These are phyloP conservation scores for Callitettix versicolor DNA, from an alignment of 1,140 invertebrate species.

Conservation along the genomic window DNA sequence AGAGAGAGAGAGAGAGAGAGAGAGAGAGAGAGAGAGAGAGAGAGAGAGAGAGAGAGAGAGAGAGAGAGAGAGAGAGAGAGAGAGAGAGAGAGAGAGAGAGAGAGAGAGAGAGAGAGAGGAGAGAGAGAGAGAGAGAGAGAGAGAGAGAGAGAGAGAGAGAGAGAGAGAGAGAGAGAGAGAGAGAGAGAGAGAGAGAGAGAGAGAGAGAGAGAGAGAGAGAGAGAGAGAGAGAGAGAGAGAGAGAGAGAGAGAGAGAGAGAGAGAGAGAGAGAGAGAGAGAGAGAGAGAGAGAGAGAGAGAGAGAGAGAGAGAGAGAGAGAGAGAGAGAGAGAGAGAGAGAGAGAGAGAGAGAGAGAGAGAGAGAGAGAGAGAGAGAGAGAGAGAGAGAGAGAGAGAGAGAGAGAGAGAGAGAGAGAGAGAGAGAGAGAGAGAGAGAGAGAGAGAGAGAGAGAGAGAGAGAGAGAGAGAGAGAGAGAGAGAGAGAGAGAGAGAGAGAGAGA, in stretches of 20 bases:
- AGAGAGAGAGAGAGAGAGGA: slow-evolving; percentile 24
- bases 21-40: slow-evolving; percentile 19
- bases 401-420: slow-evolving; percentile 19
- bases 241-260: neutral
- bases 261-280: neutral
- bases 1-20: slow-evolving; percentile 9
- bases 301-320: neutral
- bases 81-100: neutral
- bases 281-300: neutral
- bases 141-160: neutral
- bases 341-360: neutral
- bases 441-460: slow-evolving; percentile 14
- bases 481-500: neutral
- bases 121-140: slow-evolving; percentile 25
- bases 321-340: neutral
- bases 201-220: neutral
- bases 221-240: neutral
- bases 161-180: slow-evolving; percentile 1
- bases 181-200: neutral
- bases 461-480: slow-evolving; percentile 19
- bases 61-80: neutral
- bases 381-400: slow-evolving; percentile 9
- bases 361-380: slow-evolving; percentile 9
- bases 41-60: slow-evolving; percentile 17
- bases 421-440: slow-evolving; percentile 18